Evolutionary conservation across 1,140 invertebrate genomes (phyloP), one percentile per base, ranked within the genome.

Genomic region (Pygmarrhopalites habei): DNA sequence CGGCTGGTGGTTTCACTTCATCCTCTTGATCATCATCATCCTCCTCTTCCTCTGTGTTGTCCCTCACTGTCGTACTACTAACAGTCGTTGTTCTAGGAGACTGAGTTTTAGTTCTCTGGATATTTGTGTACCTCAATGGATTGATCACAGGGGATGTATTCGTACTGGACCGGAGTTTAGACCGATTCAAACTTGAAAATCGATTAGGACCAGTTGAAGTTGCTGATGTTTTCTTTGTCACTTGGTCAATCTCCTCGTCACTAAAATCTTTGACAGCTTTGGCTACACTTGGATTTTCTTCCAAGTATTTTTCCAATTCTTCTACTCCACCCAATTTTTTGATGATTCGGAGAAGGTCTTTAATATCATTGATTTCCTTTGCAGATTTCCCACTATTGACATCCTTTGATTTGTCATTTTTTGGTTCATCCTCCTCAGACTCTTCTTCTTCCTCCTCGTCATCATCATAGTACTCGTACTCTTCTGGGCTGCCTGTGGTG

Each of bases 291-390:
- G 67, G 67, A 58, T 69, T 71, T 10, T 69, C 69, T 49, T 71
- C 66, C 32, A 71, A 67, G 47, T 69, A 72, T 60, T 71, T 68
- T 52, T 72, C 67, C 44, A 71, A 43, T 47, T 72, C 66, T 53
- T 72, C 68, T 2, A 71, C 68, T 41, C 70, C 70, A 28, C 70
- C 70, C 2, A 72, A 57, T 83, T 90, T 90, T 73, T 87, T 89
- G 46, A 92, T 91, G 0, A 92, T 77, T 66, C 85, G 84, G 44
- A 92, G 86, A 0, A 92, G 75, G 73, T 92, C 88, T 73, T 90
- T 90, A 44, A 92, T 87, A 1, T 89, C 86, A 74, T 80, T 83
- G 76, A 91, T 88, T 76, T 90, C 87, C 72, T 69, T 62, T 1
- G 47, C 69, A 23, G 21, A 64, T 7, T 52, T 53, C 43, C 57